Conservation (phyloP, 2,797 vertebrate genomes). For the Sebastes taczanowskii region DNA sequence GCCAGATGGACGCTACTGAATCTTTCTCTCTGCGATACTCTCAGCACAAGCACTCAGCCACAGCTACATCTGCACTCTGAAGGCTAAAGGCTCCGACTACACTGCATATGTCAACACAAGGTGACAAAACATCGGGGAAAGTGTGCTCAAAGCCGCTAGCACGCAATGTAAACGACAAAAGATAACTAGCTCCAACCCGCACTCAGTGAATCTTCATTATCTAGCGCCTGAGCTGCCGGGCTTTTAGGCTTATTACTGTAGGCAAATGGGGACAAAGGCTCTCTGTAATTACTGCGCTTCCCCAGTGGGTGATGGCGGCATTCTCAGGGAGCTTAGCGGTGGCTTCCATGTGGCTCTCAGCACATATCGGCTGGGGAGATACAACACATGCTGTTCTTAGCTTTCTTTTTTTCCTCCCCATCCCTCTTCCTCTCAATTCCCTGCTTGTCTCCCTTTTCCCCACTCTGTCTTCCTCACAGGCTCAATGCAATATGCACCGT, state of each 20-base stretch:
- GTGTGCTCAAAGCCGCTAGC: conserved; percentile 9
- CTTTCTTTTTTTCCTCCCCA: not conserved
- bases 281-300: conserved; percentile 75
- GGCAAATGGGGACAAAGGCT: conserved; percentile 73
- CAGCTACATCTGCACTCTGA: not conserved
- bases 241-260: conserved; percentile 74
- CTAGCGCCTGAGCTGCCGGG: conserved; percentile 52
- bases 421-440: not conserved
- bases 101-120: conserved; percentile 2
- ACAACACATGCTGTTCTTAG: conserved; percentile 51
- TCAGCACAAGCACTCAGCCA: not conserved
- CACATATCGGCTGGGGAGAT: conserved; percentile 45
- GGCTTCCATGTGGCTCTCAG: conserved; percentile 55
- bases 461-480: not conserved
- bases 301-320: conserved; percentile 63
- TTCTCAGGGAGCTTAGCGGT: conserved; percentile 74
- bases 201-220: conserved; percentile 65
- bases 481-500: not conserved
- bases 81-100: not conserved
- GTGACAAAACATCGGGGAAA: not conserved
- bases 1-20: conserved; percentile 33
- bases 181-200: conserved; percentile 43
- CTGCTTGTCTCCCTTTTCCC: not conserved
- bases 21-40: not conserved
- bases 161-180: conserved; percentile 23